Percentiles rank a stretch among this genome's conserved stretches.
Evolutionary conservation across 2,888 invertebrate species (phyloP).

Genomic region (Drosophila robusta): DNA sequence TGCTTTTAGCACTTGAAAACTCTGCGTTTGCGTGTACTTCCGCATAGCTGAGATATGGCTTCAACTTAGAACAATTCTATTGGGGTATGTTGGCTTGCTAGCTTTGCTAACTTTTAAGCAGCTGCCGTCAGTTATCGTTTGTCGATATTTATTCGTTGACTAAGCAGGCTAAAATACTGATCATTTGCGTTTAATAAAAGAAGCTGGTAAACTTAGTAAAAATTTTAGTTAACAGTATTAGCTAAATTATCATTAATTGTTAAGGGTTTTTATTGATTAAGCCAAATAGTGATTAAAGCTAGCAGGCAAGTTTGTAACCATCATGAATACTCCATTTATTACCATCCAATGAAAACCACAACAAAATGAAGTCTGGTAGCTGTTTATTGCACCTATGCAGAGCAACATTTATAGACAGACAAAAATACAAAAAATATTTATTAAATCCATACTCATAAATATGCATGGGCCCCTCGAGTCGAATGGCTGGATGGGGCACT

Average conservation of each 20-base stretch:
- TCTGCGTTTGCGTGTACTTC: conserved; percentile 27
- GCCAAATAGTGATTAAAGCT: no score
- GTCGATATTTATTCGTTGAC: no score
- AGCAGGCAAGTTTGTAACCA: neutral
- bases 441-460: conserved; percentile 83
- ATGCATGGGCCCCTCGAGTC: conserved; percentile 62
- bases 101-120: no score
- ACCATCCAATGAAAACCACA: neutral
- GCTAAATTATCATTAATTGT: no score
- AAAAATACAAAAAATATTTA: conserved; percentile 60
- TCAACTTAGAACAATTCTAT: no score
- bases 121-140: no score
- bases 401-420: conserved; percentile 11
- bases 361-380: conserved; percentile 35
- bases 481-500: conserved; percentile 32
- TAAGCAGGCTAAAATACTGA: no score
- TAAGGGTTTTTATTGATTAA: no score
- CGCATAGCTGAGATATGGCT: conserved; percentile 35
- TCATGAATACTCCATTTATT: neutral
- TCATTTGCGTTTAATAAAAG: no score
- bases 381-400: conserved; percentile 13
- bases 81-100: no score
- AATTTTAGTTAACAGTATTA: no score
- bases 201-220: no score
- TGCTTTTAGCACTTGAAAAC: conserved; percentile 7